Percentiles rank a stretch among this genome's conserved stretches.
phyloP scores from a whole-genome alignment of 2,113 vertebrate species.

The Hemiprocne comata region DNA sequence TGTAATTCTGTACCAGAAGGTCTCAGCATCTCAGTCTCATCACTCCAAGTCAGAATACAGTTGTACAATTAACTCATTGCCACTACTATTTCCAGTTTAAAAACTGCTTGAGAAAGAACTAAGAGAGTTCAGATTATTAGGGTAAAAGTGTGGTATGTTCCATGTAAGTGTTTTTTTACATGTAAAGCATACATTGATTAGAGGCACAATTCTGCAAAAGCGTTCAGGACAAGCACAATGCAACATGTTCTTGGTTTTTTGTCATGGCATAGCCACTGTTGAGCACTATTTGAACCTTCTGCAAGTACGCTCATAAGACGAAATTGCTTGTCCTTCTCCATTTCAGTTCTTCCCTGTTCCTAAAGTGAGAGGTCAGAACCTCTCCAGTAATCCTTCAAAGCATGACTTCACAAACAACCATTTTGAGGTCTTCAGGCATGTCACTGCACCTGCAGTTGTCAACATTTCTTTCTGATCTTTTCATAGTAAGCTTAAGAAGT shows the following conservation, averaged over 20 bases:
- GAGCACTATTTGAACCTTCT: neutral
- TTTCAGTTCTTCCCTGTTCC: neutral
- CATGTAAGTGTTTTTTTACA: rapidly evolving
- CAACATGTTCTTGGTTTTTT: neutral
- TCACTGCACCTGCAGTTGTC: neutral
- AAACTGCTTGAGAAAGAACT: neutral
- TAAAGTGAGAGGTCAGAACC: neutral
- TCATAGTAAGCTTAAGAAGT: neutral
- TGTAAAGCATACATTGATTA: neutral
- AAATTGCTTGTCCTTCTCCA: neutral
- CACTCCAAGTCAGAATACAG: neutral
- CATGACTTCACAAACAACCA: neutral
- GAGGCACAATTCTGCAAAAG: neutral
- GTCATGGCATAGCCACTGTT: neutral
- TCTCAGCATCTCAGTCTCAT: neutral
- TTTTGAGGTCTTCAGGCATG: neutral
- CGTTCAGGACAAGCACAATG: neutral
- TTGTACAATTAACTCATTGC: neutral
- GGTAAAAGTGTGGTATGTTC: neutral
- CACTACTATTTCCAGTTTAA: neutral
- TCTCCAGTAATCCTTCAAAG: neutral
- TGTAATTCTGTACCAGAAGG: neutral
- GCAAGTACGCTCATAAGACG: neutral
- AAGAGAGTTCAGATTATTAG: neutral
- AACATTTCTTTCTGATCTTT: neutral